Evolutionary conservation across 2,888 invertebrate genomes (phyloP).

Genomic region (Tinea semifulvella): DNA sequence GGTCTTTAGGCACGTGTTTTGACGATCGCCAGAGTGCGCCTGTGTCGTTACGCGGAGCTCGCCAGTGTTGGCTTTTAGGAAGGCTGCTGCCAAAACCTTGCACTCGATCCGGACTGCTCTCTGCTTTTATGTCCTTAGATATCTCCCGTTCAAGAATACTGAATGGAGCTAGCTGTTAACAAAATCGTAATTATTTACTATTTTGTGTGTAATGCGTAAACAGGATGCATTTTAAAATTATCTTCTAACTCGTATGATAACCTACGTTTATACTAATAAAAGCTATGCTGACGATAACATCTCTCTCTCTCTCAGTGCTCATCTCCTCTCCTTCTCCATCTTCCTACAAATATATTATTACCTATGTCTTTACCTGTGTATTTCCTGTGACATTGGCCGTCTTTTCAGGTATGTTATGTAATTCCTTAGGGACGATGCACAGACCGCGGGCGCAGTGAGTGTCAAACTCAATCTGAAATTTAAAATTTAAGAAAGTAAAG

Average conservation of each 20-base stretch:
- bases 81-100: constrained; percentile 60
- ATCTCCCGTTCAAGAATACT: constrained; percentile 49
- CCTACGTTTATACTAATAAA: no score
- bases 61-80: constrained; percentile 47
- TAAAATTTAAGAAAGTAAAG: no score
- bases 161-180: constrained; percentile 34
- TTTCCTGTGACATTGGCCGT: constrained; percentile 58
- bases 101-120: constrained; percentile 34
- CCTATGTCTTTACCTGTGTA: constrained; percentile 41
- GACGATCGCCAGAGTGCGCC: constrained; percentile 65
- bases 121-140: constrained; percentile 54
- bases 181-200: background rate
- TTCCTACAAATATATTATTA: no score
- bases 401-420: constrained; percentile 65
- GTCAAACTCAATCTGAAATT: constrained; percentile 62
- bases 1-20: constrained; percentile 62
- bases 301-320: no score
- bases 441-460: constrained; percentile 64
- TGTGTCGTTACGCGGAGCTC: constrained; percentile 59
- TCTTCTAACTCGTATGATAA: no score
- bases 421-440: constrained; percentile 61
- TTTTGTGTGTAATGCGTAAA: no score
- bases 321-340: no score
- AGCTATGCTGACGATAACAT: no score
- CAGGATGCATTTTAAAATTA: no score